A percentile compares a stretch with the other conserved stretches of the same genome.
These are phyloP conservation scores for Euwallacea fornicatus DNA, from an alignment of 1,140 invertebrate genomes.

Conservation along the genomic window DNA sequence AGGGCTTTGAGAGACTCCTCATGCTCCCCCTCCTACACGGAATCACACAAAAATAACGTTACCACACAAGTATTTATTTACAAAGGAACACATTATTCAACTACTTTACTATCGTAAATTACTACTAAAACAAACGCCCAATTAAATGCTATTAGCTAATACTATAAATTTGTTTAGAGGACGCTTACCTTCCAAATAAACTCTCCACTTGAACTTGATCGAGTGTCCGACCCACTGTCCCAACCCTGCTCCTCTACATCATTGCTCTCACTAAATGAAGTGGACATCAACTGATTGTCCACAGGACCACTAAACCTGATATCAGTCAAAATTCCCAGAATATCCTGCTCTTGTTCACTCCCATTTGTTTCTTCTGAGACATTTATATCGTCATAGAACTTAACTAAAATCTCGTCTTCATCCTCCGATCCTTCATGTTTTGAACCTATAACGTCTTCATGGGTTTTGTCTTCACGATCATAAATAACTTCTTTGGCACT, in stretches of 20 bases:
- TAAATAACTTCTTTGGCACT: neutral
- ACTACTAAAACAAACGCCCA: conserved; percentile 18
- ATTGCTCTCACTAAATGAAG: conserved; percentile 53
- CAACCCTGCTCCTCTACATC: conserved; percentile 57
- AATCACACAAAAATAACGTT: conserved; percentile 27
- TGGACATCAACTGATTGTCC: conserved; percentile 52
- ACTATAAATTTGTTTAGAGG: neutral
- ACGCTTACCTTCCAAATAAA: conserved; percentile 73
- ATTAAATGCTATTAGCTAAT: conserved; percentile 22
- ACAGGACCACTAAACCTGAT: conserved; percentile 52
- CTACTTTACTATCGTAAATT: no score
- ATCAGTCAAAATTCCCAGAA: conserved; percentile 50
- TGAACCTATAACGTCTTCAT: neutral
- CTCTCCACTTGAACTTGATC: conserved; percentile 69
- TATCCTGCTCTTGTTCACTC: conserved; percentile 10
- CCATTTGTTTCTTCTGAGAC: neutral
- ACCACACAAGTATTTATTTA: conserved; percentile 11
- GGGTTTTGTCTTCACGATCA: neutral
- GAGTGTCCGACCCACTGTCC: conserved; percentile 61
- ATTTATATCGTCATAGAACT: neutral
- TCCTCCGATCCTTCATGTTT: neutral
- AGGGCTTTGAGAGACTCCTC: conserved; percentile 54
- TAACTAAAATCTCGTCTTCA: neutral
- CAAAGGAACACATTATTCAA: neutral
- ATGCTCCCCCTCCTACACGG: conserved; percentile 54